Base-by-base conservation (phyloP, 2,888 invertebrate species). In the Deilephila elpenor region DNA sequence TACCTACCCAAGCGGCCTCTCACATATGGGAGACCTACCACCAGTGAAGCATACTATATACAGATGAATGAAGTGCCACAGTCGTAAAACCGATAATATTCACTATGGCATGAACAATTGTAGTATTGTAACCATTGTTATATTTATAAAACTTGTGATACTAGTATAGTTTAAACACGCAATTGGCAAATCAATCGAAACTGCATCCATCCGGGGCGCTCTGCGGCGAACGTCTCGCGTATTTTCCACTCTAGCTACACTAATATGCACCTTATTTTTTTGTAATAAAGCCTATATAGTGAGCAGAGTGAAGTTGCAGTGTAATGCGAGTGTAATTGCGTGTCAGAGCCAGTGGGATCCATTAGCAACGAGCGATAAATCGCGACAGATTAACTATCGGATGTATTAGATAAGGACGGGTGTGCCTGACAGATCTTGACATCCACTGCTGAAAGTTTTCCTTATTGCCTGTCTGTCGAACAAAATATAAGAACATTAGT, bases 271-370 rank as follows among this genome's bases (percentile, higher is more conserved):
- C 17, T 44, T 67, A 67, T 20, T 0, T 0, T 8, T 17, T 25
- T 3, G 3, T 2, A 44, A 20, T 67, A 67, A 20, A 44, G 44
- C 14, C 19, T 61, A n/a, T 5, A 19, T 25, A 29, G 11, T 74
- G 61, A 73, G 34, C 32, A 67, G 19, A 51, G 53, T 53, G 71
- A 34, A 37, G 71, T 75, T 74, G 73, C 29, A 70, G 59, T 73
- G 78, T 80, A 81, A 82, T 80, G 77, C 74, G 77, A 74, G 62
- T 77, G 82, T 86, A 84, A 87, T 87, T 84, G 86, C 78, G 77
- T 87, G 87, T 87, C 87, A 86, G 73, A 67, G 64, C 75, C 87
- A 86, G 85, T 80, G 84, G 79, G 79, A 82, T 82, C 79, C 77
- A 78, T 79, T 80, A 75, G 80, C 72, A 79, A 81, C 74, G 77